Conservation (phyloP, 2,113 vertebrate genomes). For the Corapipo altera region DNA sequence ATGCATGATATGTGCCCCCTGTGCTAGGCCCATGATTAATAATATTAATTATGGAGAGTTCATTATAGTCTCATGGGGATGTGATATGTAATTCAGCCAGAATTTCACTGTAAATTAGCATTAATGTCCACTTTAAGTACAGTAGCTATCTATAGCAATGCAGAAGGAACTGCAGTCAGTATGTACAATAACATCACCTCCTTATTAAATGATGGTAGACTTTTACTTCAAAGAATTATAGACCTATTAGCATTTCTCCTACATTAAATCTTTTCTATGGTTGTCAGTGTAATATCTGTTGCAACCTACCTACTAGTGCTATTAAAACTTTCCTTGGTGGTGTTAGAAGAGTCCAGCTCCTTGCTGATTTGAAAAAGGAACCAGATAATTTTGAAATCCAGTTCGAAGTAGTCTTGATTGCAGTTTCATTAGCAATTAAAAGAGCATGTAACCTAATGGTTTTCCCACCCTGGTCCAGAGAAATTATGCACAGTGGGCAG, state of each 20-base stretch:
- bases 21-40: constrained; percentile 49
- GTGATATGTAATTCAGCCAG: constrained; percentile 37
- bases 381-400: neutral
- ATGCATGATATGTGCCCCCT: constrained; percentile 52
- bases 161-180: neutral
- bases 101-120: constrained; percentile 50
- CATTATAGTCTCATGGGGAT: constrained; percentile 56
- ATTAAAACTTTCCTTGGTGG: neutral
- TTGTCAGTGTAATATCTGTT: neutral
- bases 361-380: constrained; percentile 11
- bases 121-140: constrained; percentile 62
- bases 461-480: neutral
- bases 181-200: constrained; percentile 8
- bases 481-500: constrained; percentile 60
- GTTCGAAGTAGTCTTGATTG: constrained; percentile 34
- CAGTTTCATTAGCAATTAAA: constrained; percentile 63
- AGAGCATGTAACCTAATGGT: constrained; percentile 46
- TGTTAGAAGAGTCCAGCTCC: neutral
- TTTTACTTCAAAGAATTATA: constrained; percentile 37
- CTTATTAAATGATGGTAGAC: constrained; percentile 16
- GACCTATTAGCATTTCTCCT: constrained; percentile 20
- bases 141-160: constrained; percentile 43
- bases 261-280: neutral
- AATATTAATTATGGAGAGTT: constrained; percentile 63
- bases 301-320: neutral